phyloP scores from a whole-genome alignment of 2,888 invertebrate species.

The Tuberolachnus salignus region DNA sequence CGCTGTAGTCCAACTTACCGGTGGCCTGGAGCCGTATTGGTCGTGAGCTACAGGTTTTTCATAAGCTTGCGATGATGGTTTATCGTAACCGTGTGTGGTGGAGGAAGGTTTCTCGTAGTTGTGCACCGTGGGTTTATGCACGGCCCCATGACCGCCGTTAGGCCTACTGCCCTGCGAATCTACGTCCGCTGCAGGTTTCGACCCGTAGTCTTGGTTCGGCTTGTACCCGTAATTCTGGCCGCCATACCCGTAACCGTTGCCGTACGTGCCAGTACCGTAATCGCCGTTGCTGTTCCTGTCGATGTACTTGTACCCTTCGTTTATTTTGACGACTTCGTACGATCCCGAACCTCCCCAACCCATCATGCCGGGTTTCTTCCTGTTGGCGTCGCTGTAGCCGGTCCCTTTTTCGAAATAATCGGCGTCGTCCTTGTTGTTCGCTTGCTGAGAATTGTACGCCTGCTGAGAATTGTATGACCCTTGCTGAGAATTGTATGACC shows the following conservation, averaged over 20 bases:
- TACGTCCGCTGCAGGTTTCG: not conserved
- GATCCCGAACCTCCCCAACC: constrained; percentile 53
- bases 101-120: not conserved
- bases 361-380: constrained; percentile 42
- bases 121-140: not conserved
- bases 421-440: constrained; percentile 26
- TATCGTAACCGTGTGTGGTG: not conserved
- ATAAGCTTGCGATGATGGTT: no score
- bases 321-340: constrained; percentile 49
- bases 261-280: not conserved
- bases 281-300: constrained; percentile 38
- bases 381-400: constrained; percentile 9
- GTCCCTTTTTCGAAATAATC: constrained; percentile 47
- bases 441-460: not conserved
- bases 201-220: constrained; percentile 17
- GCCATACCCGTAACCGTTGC: constrained; percentile 33
- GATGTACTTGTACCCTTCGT: constrained; percentile 40
- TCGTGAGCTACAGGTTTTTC: not conserved
- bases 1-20: constrained; percentile 4
- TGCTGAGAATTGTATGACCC: not conserved
- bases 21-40: constrained; percentile 14
- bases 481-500: not conserved
- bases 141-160: not conserved
- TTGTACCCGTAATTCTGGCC: constrained; percentile 27
- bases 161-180: constrained; percentile 18